Conservation (phyloP, 92 coral and sea anemone genomes). For the Heliopora coerulea region DNA sequence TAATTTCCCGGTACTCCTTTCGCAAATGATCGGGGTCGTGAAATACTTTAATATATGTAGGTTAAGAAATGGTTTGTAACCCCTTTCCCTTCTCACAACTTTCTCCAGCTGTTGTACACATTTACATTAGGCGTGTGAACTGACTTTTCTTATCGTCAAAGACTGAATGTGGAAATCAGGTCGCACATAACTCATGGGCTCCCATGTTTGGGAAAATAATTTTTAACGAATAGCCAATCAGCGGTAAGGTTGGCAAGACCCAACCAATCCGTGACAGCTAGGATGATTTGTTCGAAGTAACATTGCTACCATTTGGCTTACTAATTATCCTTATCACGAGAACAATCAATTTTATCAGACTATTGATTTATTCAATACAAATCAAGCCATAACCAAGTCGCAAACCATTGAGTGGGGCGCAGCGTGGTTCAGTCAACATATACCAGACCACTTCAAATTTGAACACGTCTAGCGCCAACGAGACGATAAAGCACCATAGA, state of each 20-base stretch:
- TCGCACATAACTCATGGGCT: neutral
- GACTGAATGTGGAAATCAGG: neutral
- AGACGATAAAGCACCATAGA: neutral
- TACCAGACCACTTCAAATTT: constrained; percentile 2
- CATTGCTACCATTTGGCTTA: constrained; percentile 52
- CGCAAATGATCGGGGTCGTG: neutral
- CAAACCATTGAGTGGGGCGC: constrained; percentile 23
- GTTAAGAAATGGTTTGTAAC: neutral
- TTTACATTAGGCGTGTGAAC: neutral
- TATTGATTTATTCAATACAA: constrained; percentile 99
- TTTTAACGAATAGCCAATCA: constrained; percentile 8
- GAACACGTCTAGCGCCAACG: constrained; percentile 37
- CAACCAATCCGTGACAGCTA: constrained; percentile 23
- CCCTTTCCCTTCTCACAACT: neutral
- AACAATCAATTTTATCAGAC: constrained; percentile 74
- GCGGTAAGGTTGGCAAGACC: neutral
- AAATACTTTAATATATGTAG: neutral
- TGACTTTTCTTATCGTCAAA: neutral
- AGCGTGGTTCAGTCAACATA: constrained; percentile 34
- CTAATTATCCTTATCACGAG: constrained; percentile 99
- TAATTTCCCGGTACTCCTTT: constrained; percentile 26
- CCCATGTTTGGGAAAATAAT: constrained; percentile 4
- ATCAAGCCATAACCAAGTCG: constrained; percentile 59
- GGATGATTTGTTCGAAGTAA: constrained; percentile 14
- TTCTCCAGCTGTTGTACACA: neutral